Evolutionary conservation across 2,797 vertebrate species (phyloP), one percentile per base, ranked within the genome.

Genomic region (Paratrypauchen microcephalus): DNA sequence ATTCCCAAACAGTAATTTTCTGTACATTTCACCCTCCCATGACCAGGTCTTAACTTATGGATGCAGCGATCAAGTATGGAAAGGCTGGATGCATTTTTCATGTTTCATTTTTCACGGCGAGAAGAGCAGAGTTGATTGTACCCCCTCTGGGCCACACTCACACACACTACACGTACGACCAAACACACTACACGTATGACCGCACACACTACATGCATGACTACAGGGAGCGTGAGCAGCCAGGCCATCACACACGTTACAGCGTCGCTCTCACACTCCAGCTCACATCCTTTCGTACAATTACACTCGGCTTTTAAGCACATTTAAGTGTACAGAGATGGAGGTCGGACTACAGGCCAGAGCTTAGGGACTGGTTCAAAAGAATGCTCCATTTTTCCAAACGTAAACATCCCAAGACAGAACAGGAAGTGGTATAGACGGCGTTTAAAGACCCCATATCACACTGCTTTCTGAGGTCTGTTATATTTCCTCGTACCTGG

Each of bases 61-160:
- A 9, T 36, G 72, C 66, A 30, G 24, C 41, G 41, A 67, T 28
- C 45, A 45, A 66, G 68, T 6, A 48, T 69, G 58, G 58, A 61
- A 59, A 73, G 58, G 70, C 79, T 80, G 57, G 79, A 83, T 88
- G 41, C 57, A 87, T 86, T 86, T 86, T 78, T 71, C 68, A 82
- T 80, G 74, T 80, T 36, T 36, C 32, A 36, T 36, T 36, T 36
- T 36, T 36, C 32, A 36, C 32, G 32, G 32, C 8, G 32, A 65
- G 68, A 74, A 63, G 79, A 71, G 73, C 62, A 41, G 48, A 78
- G 70, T 24, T 48, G 28, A 23, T 19, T 59, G 11, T n/a, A 5
- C 70, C 12, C 54, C 9, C 16, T n/a, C 21, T 5, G 62, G 41
- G 1, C 50, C 28, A 4, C 15, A 24, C 7, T 18, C 39, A 71